Conservation (phyloP, 1,140 invertebrate species). For the Dreissena polymorpha region DNA sequence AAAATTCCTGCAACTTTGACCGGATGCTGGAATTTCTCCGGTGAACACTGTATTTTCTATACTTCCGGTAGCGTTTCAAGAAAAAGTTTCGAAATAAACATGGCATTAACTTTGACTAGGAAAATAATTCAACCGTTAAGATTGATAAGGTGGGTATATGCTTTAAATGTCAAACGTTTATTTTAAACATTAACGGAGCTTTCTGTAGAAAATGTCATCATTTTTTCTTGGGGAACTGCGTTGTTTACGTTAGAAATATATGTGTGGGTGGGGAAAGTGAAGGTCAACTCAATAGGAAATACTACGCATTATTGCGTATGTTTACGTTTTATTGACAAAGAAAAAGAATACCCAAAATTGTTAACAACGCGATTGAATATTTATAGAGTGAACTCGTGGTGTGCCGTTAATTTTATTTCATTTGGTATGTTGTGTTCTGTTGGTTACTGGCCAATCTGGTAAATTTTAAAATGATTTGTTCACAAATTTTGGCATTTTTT, state of each 20-base stretch:
- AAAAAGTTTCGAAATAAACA: background rate
- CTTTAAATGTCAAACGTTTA: background rate
- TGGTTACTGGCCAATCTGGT: no score
- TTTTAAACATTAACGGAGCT: background rate
- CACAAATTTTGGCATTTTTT: no score
- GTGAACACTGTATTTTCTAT: no score
- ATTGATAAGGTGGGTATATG: constrained; percentile 14
- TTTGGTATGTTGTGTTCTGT: no score
- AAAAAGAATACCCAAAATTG: no score
- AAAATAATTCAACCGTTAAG: constrained; percentile 28
- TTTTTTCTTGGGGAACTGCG: background rate
- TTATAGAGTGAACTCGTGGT: no score
- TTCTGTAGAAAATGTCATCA: background rate
- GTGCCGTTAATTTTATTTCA: no score
- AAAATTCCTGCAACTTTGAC: no score
- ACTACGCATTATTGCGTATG: no score
- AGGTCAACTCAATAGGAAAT: constrained; percentile 14
- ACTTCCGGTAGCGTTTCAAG: constrained; percentile 32
- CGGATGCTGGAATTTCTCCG: no score
- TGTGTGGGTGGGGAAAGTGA: constrained; percentile 46
- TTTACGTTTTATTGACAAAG: background rate
- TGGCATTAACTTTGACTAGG: constrained; percentile 39
- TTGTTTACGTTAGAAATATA: background rate
- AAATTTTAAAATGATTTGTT: no score
- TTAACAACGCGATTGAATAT: no score